Percentiles rank a stretch among this genome's conserved stretches.
Conservation (phyloP, 2,113 vertebrate genomes). For the Etia nguti region DNA sequence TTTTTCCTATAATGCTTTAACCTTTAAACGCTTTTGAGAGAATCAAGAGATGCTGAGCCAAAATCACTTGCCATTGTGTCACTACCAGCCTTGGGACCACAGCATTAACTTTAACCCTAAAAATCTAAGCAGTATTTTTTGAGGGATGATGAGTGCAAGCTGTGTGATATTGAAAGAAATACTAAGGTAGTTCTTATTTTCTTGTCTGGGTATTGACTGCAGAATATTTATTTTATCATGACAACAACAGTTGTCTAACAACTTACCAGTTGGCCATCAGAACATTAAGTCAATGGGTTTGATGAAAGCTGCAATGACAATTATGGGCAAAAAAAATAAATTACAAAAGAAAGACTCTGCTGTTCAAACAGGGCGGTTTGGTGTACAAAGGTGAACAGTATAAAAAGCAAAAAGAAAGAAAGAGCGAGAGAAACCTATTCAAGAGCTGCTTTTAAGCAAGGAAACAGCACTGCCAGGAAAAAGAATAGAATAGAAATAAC, state of each 20-base stretch:
- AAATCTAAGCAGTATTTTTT: not conserved
- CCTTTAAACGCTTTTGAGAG: not conserved
- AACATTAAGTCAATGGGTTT: not conserved
- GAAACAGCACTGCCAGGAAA: not conserved
- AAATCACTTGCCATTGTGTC: not conserved
- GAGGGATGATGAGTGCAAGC: not conserved
- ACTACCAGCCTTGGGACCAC: not conserved
- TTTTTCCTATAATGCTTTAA: not conserved
- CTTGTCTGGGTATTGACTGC: not conserved
- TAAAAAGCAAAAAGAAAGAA: not conserved
- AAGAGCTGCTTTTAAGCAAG: not conserved
- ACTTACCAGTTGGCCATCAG: not conserved
- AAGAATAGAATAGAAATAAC: not conserved
- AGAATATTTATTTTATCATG: not conserved
- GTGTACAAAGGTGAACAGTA: not conserved
- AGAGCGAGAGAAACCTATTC: not conserved
- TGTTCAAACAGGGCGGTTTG: not conserved
- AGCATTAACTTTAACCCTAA: not conserved
- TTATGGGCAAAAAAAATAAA: constrained; percentile 5
- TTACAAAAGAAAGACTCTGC: not conserved
- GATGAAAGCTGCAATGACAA: not conserved
- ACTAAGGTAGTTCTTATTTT: not conserved
- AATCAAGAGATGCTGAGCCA: not conserved
- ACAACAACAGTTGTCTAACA: not conserved
- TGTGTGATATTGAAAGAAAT: not conserved